phyloP scores from a whole-genome alignment of 2,113 vertebrate species.

The Rhegmatorhina hoffmannsi region DNA sequence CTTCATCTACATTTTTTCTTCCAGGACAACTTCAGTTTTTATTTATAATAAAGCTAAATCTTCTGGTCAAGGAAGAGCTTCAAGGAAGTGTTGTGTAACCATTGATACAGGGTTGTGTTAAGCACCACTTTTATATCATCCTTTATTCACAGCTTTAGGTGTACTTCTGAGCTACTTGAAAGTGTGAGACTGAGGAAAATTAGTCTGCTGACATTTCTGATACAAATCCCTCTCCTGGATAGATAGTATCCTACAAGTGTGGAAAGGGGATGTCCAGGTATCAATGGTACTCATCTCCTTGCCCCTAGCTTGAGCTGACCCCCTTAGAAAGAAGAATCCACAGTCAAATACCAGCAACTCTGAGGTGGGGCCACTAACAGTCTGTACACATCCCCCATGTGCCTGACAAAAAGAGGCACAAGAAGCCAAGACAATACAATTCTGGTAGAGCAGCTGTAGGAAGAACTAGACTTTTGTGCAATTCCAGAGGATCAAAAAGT shows the following conservation, averaged over 20 bases:
- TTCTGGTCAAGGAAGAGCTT: not conserved
- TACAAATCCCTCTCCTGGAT: not conserved
- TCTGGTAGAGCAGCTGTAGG: not conserved
- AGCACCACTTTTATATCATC: not conserved
- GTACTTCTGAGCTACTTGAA: not conserved
- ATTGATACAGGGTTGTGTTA: not conserved
- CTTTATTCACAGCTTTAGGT: not conserved
- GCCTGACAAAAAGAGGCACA: not conserved
- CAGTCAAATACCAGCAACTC: not conserved
- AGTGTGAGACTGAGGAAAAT: not conserved
- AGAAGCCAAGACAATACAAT: not conserved
- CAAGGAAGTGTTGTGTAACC: not conserved
- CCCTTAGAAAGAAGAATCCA: not conserved
- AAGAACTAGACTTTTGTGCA: not conserved
- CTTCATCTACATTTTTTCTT: not conserved
- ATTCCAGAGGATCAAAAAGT: not conserved
- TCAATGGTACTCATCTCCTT: fast-evolving
- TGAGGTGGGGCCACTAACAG: not conserved
- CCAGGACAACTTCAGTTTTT: not conserved
- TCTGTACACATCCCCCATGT: fast-evolving
- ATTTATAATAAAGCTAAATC: not conserved
- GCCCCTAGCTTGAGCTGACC: not conserved
- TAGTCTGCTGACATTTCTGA: not conserved
- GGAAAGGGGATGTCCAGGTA: not conserved
- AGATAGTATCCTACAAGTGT: not conserved